Percentiles rank a stretch among this genome's conserved stretches.
These are phyloP conservation scores for Sula dactylatra DNA, from an alignment of 2,113 vertebrate genomes.

Conservation along the genomic window DNA sequence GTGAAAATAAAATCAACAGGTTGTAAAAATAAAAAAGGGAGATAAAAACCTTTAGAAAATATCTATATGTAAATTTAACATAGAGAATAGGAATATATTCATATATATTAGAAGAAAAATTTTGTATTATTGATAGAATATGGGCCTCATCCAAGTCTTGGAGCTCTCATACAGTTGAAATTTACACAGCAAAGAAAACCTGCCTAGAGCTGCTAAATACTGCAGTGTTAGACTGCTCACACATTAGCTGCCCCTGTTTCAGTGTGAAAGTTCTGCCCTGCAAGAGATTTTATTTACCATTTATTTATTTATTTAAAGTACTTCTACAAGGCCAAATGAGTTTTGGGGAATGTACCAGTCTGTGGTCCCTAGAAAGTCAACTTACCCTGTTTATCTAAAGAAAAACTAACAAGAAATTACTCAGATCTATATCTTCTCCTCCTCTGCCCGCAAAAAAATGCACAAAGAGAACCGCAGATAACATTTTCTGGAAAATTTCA, in stretches of 20 bases:
- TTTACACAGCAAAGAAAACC: background rate
- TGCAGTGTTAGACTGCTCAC: background rate
- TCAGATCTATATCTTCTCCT: background rate
- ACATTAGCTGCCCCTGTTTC: background rate
- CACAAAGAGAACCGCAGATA: background rate
- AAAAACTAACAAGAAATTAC: background rate
- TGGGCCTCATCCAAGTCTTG: background rate
- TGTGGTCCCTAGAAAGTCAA: background rate
- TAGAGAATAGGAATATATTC: background rate
- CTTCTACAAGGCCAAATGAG: background rate
- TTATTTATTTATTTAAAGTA: constrained; percentile 16
- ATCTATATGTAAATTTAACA: background rate
- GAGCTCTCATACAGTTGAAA: background rate
- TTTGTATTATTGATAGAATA: background rate
- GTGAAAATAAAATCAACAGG: background rate
- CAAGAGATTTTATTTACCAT: background rate
- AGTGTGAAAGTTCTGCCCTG: background rate
- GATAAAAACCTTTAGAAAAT: background rate
- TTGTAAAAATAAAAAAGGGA: background rate
- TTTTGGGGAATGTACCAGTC: background rate
- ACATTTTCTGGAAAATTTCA: background rate
- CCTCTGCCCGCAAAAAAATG: background rate
- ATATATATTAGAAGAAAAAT: background rate
- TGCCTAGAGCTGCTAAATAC: background rate
- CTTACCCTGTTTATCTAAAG: background rate